Evolutionary conservation across 2,797 vertebrate species (phyloP).

Genomic region (Tinamus major): DNA sequence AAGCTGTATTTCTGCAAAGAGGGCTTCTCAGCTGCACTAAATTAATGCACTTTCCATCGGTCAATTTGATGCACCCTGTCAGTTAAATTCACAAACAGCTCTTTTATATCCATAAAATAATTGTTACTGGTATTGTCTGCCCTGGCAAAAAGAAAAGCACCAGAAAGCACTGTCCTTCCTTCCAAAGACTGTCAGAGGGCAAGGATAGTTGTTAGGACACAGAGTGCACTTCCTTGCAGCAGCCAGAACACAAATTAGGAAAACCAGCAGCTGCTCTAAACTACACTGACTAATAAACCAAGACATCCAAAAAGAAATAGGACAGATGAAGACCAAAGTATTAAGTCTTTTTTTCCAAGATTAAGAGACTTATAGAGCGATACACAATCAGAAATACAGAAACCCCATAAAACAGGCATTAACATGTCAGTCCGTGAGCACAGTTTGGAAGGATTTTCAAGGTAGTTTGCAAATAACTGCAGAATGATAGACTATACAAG

Average conservation of each 20-base stretch:
- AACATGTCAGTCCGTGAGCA: background rate
- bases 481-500: background rate
- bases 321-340: background rate
- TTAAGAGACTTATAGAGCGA: background rate
- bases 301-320: background rate
- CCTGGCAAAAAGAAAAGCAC: background rate
- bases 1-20: background rate
- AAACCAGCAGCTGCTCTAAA: background rate
- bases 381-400: background rate
- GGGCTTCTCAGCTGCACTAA: background rate
- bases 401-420: background rate
- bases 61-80: background rate
- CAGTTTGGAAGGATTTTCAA: background rate
- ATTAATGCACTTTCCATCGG: background rate
- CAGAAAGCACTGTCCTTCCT: background rate
- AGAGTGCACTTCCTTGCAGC: background rate
- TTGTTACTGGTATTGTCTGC: background rate
- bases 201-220: background rate
- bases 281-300: background rate
- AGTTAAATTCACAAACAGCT: background rate
- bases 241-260: background rate
- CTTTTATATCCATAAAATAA: background rate
- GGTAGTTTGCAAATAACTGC: background rate
- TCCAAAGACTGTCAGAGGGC: background rate
- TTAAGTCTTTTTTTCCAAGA: background rate